Percentiles rank a stretch among this genome's conserved stretches.
phyloP scores from a whole-genome alignment of 1,140 invertebrate genomes.

The Samia ricini region DNA sequence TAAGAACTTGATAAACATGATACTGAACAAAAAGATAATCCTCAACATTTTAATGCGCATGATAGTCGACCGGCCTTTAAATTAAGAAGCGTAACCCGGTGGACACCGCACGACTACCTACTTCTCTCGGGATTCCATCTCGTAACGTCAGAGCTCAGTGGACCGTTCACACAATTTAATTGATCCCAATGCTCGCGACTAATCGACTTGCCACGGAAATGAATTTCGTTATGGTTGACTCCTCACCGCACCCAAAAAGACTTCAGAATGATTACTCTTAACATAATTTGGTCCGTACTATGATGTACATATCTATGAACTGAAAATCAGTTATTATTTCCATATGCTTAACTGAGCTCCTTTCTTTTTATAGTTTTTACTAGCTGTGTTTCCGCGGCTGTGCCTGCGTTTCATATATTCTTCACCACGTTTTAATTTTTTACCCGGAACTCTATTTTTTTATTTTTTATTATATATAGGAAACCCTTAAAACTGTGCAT shows the following conservation, averaged over 20 bases:
- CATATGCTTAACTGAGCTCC: neutral
- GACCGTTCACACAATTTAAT: constrained; percentile 59
- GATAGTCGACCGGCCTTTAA: neutral
- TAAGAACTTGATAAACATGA: neutral
- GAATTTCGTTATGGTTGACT: constrained; percentile 51
- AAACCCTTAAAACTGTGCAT: no score
- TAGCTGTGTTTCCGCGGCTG: no score
- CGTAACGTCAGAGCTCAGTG: constrained; percentile 41
- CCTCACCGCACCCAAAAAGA: constrained; percentile 36
- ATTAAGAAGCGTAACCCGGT: constrained; percentile 39
- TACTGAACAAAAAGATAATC: neutral
- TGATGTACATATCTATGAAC: neutral
- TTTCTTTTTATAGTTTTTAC: neutral
- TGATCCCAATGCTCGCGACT: constrained; percentile 70
- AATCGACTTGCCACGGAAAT: constrained; percentile 63
- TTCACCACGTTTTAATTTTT: no score
- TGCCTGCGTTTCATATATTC: no score
- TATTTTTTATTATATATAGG: no score
- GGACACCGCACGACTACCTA: constrained; percentile 32
- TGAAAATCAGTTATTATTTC: neutral
- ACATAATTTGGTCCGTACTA: neutral
- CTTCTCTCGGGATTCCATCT: constrained; percentile 65
- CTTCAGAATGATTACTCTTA: constrained; percentile 11
- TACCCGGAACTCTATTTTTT: no score
- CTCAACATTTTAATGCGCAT: constrained; percentile 8